Evolutionary conservation across 2,797 vertebrate species (phyloP).

Genomic region (Halcyon smyrnensis): DNA sequence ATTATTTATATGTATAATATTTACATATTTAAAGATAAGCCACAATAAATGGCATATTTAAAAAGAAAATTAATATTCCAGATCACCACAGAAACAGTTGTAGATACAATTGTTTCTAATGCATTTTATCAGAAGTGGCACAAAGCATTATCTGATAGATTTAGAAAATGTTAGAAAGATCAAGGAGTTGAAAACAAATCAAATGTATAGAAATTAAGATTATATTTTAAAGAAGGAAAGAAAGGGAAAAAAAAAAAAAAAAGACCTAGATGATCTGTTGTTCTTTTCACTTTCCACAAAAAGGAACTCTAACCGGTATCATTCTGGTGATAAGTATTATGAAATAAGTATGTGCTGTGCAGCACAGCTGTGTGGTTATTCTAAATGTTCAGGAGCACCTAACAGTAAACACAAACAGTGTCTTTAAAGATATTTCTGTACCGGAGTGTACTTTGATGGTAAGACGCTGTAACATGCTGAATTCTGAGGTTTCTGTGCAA

Average conservation of each 20-base stretch:
- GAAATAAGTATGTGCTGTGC: constrained; percentile 56
- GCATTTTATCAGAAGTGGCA: constrained; percentile 34
- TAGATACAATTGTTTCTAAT: constrained; percentile 51
- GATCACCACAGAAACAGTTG: constrained; percentile 52
- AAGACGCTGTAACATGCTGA: constrained; percentile 68
- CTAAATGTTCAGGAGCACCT: constrained; percentile 50
- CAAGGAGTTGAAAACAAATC: constrained; percentile 61
- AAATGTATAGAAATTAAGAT: constrained; percentile 62
- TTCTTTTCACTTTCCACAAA: constrained; percentile 51
- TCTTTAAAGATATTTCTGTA: constrained; percentile 71
- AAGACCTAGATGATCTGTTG: constrained; percentile 20
- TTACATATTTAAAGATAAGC: constrained; percentile 16
- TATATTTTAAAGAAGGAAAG: constrained; percentile 30
- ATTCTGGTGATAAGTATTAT: constrained; percentile 47
- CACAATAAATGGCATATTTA: constrained; percentile 48
- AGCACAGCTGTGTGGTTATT: constrained; percentile 55
- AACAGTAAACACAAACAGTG: constrained; percentile 70
- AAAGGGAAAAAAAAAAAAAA: not conserved
- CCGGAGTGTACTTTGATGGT: constrained; percentile 65
- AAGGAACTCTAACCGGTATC: constrained; percentile 36
- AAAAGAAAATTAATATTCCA: constrained; percentile 52
- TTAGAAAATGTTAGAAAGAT: constrained; percentile 43
- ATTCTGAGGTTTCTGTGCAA: constrained; percentile 74
- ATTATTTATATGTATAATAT: constrained; percentile 1
- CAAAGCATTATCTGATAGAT: constrained; percentile 52